A percentile compares a stretch with the other conserved stretches of the same genome.
Evolutionary conservation across 2,888 invertebrate species (phyloP).

Genomic region (Campaea margaritaria): DNA sequence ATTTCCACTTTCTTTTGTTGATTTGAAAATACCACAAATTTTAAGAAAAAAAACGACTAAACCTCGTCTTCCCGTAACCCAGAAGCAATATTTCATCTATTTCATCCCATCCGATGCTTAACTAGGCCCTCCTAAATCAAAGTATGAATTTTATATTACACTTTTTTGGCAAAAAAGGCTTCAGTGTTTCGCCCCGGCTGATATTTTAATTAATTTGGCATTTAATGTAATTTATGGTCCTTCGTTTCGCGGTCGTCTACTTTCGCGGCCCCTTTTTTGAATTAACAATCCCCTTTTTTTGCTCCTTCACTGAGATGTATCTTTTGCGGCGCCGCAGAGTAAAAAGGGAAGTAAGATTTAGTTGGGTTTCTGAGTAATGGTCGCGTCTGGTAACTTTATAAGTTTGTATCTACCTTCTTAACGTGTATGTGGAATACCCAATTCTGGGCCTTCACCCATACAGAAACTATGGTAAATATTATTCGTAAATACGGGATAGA

Average conservation of each 20-base stretch:
- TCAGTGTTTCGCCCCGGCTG: conserved; percentile 30
- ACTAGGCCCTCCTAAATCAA: conserved; percentile 33
- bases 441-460: too few relatives aligned
- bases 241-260: conserved; percentile 41
- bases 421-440: too few relatives aligned
- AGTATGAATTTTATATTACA: conserved; percentile 35
- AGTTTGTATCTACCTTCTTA: too few relatives aligned
- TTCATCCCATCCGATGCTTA: conserved; percentile 28
- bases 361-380: neutral
- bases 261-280: conserved; percentile 43
- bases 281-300: conserved; percentile 49
- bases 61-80: conserved; percentile 8
- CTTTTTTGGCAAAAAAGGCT: conserved; percentile 30
- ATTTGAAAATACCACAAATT: conserved; percentile 3
- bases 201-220: conserved; percentile 48
- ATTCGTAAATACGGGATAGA: too few relatives aligned
- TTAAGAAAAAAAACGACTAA: conserved; percentile 13
- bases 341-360: conserved; percentile 5
- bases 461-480: too few relatives aligned
- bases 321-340: conserved; percentile 16
- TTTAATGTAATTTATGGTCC: conserved; percentile 63
- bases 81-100: conserved; percentile 28
- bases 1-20: too few relatives aligned
- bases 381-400: neutral
- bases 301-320: conserved; percentile 24